phyloP scores from a whole-genome alignment of 1,140 invertebrate genomes.

The Gonioctena quinquepunctata region DNA sequence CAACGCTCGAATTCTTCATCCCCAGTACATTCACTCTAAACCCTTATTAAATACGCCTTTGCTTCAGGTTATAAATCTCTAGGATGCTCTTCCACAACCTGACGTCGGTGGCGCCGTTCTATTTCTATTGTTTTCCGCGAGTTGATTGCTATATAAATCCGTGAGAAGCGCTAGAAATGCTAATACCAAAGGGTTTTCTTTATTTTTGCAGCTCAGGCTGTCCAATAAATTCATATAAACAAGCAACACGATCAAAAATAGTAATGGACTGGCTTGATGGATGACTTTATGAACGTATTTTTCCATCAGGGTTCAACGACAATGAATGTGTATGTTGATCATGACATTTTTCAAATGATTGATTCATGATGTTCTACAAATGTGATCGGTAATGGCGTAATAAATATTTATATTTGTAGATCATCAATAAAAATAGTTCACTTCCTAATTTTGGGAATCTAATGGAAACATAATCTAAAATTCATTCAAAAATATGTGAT shows the following conservation, averaged over 20 bases:
- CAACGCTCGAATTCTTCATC: background rate
- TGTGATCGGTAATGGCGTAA: too few species aligned
- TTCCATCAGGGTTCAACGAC: background rate
- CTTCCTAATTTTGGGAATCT: too few species aligned
- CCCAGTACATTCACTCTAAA: background rate
- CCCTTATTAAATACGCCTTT: background rate
- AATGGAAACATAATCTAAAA: too few species aligned
- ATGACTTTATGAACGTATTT: background rate
- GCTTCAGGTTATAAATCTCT: constrained; percentile 6
- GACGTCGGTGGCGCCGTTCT: background rate
- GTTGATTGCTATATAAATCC: constrained; percentile 16
- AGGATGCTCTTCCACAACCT: constrained; percentile 13
- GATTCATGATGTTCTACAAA: too few species aligned
- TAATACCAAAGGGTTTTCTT: background rate
- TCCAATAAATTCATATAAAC: constrained; percentile 1
- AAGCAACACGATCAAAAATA: background rate
- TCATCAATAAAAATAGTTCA: too few species aligned
- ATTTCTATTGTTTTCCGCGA: constrained; percentile 14
- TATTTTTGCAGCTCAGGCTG: background rate
- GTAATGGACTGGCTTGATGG: background rate
- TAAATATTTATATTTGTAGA: too few species aligned
- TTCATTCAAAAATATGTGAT: too few species aligned
- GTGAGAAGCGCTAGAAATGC: constrained; percentile 1
- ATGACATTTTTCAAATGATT: too few species aligned
- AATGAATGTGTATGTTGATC: background rate